These are phyloP conservation scores for Nothura maculosa DNA, from an alignment of 2,797 vertebrate species.

Conservation along the genomic window DNA sequence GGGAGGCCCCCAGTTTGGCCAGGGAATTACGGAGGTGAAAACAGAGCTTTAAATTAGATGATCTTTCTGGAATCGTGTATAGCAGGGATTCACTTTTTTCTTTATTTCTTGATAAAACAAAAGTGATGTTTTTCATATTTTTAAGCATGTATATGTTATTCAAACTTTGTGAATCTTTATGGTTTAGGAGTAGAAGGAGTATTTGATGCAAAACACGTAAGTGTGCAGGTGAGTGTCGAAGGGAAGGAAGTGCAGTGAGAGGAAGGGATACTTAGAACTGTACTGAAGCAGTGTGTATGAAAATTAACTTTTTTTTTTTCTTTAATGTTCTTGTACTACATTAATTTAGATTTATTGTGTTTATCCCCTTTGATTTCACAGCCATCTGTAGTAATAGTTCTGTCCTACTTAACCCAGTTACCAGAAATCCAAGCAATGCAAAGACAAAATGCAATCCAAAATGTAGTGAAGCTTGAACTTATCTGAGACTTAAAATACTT, in stretches of 20 bases:
- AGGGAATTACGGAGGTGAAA: neutral
- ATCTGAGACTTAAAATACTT: neutral
- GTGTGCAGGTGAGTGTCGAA: neutral
- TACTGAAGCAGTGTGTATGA: neutral
- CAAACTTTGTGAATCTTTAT: rapidly evolving
- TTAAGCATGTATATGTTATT: neutral
- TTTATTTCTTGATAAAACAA: neutral
- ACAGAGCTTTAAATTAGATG: neutral
- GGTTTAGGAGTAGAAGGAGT: neutral
- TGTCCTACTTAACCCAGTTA: neutral
- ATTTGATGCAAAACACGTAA: neutral
- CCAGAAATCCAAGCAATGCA: neutral
- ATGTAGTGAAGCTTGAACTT: neutral
- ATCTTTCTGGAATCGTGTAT: neutral
- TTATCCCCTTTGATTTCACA: neutral
- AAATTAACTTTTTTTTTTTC: neutral
- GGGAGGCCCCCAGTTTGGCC: neutral
- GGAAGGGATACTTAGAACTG: neutral
- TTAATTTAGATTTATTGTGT: neutral
- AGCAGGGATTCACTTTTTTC: neutral
- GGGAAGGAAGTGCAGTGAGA: neutral
- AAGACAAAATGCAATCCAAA: rapidly evolving
- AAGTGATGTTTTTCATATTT: neutral
- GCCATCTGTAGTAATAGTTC: neutral
- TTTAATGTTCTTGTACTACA: neutral